These are phyloP conservation scores for Ashinkailepas kermadecensis DNA, from an alignment of 2,888 invertebrate genomes.

Conservation along the genomic window DNA sequence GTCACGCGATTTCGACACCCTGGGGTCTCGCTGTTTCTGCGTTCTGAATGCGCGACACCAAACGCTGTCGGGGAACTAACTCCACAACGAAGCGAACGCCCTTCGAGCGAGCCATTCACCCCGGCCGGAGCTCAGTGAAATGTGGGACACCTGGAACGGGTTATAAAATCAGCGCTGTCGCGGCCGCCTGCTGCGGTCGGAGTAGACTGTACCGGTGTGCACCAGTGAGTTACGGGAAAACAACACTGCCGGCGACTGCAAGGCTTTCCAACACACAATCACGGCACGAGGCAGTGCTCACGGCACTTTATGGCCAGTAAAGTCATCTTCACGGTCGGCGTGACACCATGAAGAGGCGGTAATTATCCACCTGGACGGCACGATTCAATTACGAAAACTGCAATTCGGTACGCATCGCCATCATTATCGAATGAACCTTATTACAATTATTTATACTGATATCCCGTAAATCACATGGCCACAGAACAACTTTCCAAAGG, in stretches of 20 bases:
- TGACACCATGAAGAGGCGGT: background rate
- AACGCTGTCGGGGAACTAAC: too few species aligned
- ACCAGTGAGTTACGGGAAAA: slow-evolving; percentile 19
- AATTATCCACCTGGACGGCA: background rate
- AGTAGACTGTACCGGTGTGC: background rate
- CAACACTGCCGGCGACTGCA: background rate
- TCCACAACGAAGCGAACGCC: too few species aligned
- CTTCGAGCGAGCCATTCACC: too few species aligned
- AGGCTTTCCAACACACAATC: background rate
- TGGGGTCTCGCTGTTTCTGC: too few species aligned
- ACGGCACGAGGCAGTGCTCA: background rate
- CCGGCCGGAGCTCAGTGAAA: background rate
- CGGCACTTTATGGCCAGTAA: background rate
- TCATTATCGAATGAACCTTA: too few species aligned
- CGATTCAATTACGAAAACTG: too few species aligned
- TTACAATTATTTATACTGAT: too few species aligned
- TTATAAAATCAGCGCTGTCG: background rate
- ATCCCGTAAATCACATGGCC: too few species aligned
- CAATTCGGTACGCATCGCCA: too few species aligned
- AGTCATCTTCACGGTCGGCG: background rate
- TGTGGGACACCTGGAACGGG: background rate
- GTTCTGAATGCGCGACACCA: too few species aligned
- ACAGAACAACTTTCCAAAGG: too few species aligned
- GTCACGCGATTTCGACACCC: too few species aligned
- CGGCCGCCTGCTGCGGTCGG: background rate